phyloP scores from a whole-genome alignment of 2,113 vertebrate genomes.

The Podocnemis expansa region DNA sequence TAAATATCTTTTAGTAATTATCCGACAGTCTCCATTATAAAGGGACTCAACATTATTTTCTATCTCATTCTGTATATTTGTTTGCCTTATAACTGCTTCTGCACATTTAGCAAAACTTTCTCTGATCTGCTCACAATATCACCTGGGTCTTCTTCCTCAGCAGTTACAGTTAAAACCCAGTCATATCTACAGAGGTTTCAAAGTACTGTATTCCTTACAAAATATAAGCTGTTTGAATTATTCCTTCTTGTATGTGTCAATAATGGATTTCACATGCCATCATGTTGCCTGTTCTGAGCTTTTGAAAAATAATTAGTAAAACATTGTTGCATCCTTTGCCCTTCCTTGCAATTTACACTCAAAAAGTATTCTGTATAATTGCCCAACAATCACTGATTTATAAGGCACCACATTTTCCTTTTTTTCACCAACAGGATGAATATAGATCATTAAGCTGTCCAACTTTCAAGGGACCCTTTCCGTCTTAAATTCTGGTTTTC shows the following conservation, averaged over 20 bases:
- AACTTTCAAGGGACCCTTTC: slow-evolving; percentile 14
- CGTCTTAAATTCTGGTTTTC: neutral
- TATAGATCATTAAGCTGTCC: neutral
- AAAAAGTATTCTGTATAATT: neutral
- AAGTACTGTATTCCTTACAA: too few species aligned
- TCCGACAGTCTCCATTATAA: neutral
- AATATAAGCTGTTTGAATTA: neutral
- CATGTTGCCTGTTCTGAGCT: accelerated
- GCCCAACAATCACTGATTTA: neutral
- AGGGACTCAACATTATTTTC: neutral
- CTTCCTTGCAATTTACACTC: neutral
- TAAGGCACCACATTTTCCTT: neutral
- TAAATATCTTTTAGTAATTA: neutral
- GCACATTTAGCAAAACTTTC: neutral
- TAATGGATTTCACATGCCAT: neutral
- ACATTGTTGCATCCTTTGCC: neutral
- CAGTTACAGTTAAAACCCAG: neutral
- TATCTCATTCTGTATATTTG: accelerated
- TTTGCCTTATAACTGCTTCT: neutral
- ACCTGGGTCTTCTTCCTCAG: neutral
- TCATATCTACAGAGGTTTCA: too few species aligned
- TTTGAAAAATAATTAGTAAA: neutral
- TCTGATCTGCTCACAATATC: neutral
- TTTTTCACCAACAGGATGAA: neutral
- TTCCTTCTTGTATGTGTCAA: neutral